A percentile compares a stretch with the other conserved stretches of the same genome.
These are phyloP conservation scores for Solea senegalensis DNA, from an alignment of 2,113 vertebrate species.

Conservation along the genomic window DNA sequence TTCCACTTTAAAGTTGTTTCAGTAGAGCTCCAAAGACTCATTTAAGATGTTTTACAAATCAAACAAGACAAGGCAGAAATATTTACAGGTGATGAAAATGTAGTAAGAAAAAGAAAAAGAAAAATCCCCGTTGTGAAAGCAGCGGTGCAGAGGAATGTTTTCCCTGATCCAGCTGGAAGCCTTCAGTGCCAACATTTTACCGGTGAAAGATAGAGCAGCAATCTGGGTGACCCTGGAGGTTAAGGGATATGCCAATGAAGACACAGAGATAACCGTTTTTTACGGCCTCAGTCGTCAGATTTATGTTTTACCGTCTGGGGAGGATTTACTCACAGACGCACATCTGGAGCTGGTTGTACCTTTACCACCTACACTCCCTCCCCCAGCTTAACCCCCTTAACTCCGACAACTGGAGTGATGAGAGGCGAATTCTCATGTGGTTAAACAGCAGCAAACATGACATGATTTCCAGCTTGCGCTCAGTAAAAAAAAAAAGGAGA, in stretches of 20 bases:
- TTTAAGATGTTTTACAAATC: constrained; percentile 20
- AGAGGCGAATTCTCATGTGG: constrained; percentile 27
- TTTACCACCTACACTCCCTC: constrained; percentile 16
- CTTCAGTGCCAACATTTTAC: constrained; percentile 63
- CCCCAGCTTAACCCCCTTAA: constrained; percentile 24
- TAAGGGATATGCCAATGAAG: constrained; percentile 44
- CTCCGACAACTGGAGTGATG: constrained; percentile 1
- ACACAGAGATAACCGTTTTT: constrained; percentile 28
- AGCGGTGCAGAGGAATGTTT: constrained; percentile 5
- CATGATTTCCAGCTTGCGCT: constrained; percentile 19
- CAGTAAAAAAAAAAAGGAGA: not conserved
- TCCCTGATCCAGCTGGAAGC: constrained; percentile 6
- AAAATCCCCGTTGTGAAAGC: constrained; percentile 9
- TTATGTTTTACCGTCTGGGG: constrained; percentile 25
- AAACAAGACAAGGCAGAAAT: constrained; percentile 3
- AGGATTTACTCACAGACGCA: constrained; percentile 36
- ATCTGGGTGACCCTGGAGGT: constrained; percentile 58
- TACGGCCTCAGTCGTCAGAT: constrained; percentile 34
- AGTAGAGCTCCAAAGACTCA: not conserved
- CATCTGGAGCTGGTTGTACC: constrained; percentile 80
- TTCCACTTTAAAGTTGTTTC: not conserved
- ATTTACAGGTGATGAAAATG: constrained; percentile 3
- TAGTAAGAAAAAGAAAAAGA: not conserved
- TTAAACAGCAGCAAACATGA: constrained; percentile 49
- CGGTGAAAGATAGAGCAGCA: constrained; percentile 63